phyloP scores from a whole-genome alignment of 2,888 invertebrate species.

The Pyrrhosoma nymphula region DNA sequence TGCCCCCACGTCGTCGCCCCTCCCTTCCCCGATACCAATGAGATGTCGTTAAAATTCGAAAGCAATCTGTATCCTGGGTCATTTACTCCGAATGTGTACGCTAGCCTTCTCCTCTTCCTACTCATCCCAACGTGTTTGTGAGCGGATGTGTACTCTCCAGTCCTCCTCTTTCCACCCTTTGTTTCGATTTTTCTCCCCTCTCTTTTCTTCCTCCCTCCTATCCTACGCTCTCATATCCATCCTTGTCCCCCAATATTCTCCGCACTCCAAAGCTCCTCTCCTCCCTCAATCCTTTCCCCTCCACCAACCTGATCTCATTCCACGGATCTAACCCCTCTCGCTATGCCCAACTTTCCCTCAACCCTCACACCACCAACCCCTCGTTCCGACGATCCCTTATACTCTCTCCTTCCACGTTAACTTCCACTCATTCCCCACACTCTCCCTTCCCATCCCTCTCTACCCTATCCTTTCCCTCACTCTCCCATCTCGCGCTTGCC shows the following conservation, averaged over 20 bases:
- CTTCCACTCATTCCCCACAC: neutral
- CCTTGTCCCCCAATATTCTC: neutral
- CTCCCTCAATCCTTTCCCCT: neutral
- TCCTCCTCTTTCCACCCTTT: neutral
- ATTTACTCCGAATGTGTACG: neutral
- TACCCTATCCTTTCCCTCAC: neutral
- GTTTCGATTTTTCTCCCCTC: neutral
- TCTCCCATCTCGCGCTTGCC: neutral
- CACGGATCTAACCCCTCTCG: neutral
- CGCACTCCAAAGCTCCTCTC: neutral
- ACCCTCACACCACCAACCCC: neutral
- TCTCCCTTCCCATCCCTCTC: neutral
- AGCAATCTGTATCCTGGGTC: conserved; percentile 40
- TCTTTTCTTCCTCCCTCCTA: neutral
- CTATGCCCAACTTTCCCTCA: neutral
- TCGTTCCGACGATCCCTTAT: neutral
- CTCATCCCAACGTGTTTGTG: neutral
- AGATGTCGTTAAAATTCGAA: conserved; percentile 40
- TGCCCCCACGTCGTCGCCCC: neutral
- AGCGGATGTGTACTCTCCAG: neutral
- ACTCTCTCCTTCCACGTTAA: neutral
- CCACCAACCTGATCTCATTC: no score
- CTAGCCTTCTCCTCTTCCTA: neutral
- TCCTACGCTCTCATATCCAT: neutral
- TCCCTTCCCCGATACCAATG: conserved; percentile 14